These are phyloP conservation scores for Desoria tigrina DNA, from an alignment of 2,888 invertebrate genomes.

Conservation along the genomic window DNA sequence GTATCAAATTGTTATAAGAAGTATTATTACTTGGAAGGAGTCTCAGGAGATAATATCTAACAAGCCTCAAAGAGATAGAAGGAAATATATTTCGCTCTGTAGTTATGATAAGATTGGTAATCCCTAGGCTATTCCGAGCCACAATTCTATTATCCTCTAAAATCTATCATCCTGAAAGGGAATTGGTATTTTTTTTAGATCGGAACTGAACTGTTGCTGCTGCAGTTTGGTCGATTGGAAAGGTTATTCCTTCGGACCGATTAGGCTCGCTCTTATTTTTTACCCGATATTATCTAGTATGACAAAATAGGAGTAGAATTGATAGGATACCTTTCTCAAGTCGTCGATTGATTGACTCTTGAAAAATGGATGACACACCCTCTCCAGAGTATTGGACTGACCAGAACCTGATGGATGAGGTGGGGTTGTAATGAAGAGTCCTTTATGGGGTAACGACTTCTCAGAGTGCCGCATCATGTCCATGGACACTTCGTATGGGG, in stretches of 20 bases:
- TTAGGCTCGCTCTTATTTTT: neutral
- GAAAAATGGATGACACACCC: conserved; percentile 74
- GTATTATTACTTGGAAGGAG: too few relatives aligned
- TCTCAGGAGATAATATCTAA: too few relatives aligned
- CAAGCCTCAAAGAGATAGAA: too few relatives aligned
- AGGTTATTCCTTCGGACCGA: neutral
- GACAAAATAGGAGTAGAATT: neutral
- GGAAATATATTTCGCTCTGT: too few relatives aligned
- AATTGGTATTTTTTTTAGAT: neutral
- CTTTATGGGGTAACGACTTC: conserved; percentile 58
- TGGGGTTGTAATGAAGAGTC: conserved; percentile 56
- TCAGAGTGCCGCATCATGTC: conserved; percentile 67
- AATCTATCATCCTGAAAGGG: conserved; percentile 4
- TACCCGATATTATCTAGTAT: too few relatives aligned
- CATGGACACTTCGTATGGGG: conserved; percentile 82
- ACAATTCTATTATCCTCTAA: neutral
- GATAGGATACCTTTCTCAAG: conserved; percentile 63
- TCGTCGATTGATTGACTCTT: conserved; percentile 78
- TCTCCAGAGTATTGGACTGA: conserved; percentile 59
- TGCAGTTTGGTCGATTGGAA: neutral
- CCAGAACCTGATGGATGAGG: conserved; percentile 41
- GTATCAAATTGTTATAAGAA: too few relatives aligned
- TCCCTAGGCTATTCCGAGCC: conserved; percentile 4
- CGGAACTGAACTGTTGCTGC: neutral
- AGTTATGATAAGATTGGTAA: neutral